Evolutionary conservation across 2,888 invertebrate genomes (phyloP).

Genomic region (Cephus rjabovi): DNA sequence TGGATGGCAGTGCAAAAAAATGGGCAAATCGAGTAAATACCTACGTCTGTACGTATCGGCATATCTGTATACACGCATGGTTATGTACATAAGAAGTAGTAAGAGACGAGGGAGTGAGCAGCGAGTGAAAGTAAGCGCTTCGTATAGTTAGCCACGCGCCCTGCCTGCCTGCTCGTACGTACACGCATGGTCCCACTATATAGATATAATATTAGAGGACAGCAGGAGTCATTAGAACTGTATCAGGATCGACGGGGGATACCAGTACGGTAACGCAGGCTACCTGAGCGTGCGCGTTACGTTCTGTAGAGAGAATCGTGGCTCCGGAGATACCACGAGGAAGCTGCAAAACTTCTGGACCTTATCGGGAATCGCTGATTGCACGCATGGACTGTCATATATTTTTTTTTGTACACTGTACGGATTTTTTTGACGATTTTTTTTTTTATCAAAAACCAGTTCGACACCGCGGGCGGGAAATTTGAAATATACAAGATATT

Average conservation of each 20-base stretch:
- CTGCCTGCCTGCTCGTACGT: slow-evolving; percentile 33
- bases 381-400: too few species aligned
- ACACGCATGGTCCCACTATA: slow-evolving; percentile 23
- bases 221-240: slow-evolving; percentile 38
- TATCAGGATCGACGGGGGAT: slow-evolving; percentile 16
- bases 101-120: slow-evolving; percentile 7
- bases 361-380: not conserved
- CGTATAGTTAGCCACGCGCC: slow-evolving; percentile 49
- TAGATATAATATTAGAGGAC: slow-evolving; percentile 13
- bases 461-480: not conserved
- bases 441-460: not conserved
- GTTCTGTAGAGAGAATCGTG: not conserved
- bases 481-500: not conserved
- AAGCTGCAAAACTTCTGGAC: not conserved
- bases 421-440: not conserved
- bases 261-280: not conserved
- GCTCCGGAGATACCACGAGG: not conserved
- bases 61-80: not conserved
- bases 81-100: slow-evolving; percentile 7
- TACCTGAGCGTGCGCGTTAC: not conserved
- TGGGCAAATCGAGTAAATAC: not conserved
- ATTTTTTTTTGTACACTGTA: not conserved
- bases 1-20: not conserved
- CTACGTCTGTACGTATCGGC: not conserved
- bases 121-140: slow-evolving; percentile 57